These are phyloP conservation scores for Tapirus indicus DNA, from an alignment of 2,797 vertebrate genomes.

Conservation along the genomic window DNA sequence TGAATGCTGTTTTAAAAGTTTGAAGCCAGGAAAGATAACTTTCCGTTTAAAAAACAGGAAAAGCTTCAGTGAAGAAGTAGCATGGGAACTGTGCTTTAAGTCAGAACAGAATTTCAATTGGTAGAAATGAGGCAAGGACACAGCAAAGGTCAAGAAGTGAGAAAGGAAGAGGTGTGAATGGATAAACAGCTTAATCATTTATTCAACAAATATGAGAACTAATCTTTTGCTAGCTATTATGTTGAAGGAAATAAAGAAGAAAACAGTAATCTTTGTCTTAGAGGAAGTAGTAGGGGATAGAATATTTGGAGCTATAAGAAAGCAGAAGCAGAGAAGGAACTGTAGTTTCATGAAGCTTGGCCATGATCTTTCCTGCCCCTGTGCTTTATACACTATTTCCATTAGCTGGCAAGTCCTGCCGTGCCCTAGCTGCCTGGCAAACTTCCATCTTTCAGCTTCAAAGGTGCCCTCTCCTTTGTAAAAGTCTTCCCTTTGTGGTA, in stretches of 20 bases:
- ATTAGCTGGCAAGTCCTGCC: neutral
- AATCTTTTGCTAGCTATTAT: neutral
- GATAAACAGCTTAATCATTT: slow-evolving; percentile 5
- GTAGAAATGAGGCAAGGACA: neutral
- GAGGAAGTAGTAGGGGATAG: neutral
- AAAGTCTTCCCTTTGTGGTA: neutral
- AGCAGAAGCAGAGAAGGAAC: neutral
- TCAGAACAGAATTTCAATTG: neutral
- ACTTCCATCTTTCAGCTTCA: neutral
- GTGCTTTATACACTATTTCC: neutral
- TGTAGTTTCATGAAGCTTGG: neutral
- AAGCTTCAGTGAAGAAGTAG: neutral
- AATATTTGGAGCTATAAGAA: neutral
- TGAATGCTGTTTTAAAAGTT: neutral
- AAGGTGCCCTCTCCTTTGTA: neutral
- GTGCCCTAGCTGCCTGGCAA: neutral
- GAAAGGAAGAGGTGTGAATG: neutral
- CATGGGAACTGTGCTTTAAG: neutral
- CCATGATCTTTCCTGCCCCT: neutral
- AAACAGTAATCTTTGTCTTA: neutral
- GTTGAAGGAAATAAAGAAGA: neutral
- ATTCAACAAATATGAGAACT: neutral
- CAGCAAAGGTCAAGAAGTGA: neutral
- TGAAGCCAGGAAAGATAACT: neutral
- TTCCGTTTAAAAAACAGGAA: neutral